Percentiles rank a stretch among this genome's conserved stretches.
These are phyloP conservation scores for Philotrypesis tridentata DNA, from an alignment of 1,140 invertebrate genomes.

Conservation along the genomic window DNA sequence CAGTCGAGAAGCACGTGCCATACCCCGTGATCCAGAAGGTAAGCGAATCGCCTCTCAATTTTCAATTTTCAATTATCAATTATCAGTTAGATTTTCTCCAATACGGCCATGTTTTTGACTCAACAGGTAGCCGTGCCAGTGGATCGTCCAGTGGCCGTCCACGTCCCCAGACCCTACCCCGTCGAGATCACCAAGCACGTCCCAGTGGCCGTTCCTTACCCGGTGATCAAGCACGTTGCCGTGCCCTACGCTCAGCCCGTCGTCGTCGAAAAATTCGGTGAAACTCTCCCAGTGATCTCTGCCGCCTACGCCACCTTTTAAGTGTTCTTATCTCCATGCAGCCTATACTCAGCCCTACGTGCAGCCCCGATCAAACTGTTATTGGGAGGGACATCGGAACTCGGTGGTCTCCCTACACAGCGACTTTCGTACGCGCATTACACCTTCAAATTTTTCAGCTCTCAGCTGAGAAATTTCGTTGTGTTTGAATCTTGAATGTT, in stretches of 20 bases:
- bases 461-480: neutral
- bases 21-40: constrained; percentile 67
- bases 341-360: too few species aligned
- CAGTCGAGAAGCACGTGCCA: constrained; percentile 66
- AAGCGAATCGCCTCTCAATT: constrained; percentile 6
- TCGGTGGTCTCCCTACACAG: too few species aligned
- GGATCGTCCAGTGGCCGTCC: constrained; percentile 62
- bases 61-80: too few species aligned
- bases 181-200: constrained; percentile 64
- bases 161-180: constrained; percentile 62
- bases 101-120: too few species aligned
- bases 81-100: too few species aligned
- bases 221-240: constrained; percentile 62
- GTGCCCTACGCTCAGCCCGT: constrained; percentile 52
- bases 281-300: neutral
- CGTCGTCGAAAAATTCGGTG: constrained; percentile 49
- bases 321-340: too few species aligned
- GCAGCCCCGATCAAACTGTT: too few species aligned
- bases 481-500: neutral
- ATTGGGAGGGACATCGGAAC: too few species aligned
- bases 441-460: neutral
- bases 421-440: too few species aligned
- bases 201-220: constrained; percentile 58
- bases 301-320: neutral
- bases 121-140: constrained; percentile 67